A percentile compares a stretch with the other conserved stretches of the same genome.
Conservation (phyloP, 2,888 invertebrate genomes). For the Epiblema foenella region DNA sequence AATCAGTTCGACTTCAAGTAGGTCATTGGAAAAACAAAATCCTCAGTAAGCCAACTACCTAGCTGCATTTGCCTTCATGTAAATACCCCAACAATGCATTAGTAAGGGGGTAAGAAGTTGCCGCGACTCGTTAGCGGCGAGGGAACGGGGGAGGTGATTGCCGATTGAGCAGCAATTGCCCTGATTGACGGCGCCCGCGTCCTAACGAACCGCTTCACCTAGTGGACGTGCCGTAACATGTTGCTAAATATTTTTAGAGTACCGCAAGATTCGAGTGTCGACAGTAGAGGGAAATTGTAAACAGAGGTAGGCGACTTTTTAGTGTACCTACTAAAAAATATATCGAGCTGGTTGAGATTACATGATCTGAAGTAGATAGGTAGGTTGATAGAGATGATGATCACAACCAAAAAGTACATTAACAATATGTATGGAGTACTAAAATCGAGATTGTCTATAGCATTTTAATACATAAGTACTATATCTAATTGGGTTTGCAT, state of each 20-base stretch:
- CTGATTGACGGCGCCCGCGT: conserved; percentile 81
- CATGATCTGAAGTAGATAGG: too few species aligned
- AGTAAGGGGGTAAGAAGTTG: conserved; percentile 73
- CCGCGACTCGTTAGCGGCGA: conserved; percentile 74
- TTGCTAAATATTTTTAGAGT: conserved; percentile 41
- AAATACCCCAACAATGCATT: conserved; percentile 58
- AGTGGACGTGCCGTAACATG: conserved; percentile 66
- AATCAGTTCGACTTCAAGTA: too few species aligned
- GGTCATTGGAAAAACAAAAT: not conserved
- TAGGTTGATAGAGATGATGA: too few species aligned
- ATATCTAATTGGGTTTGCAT: not conserved
- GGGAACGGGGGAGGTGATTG: conserved; percentile 74
- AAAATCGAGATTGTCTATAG: not conserved
- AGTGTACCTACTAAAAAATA: not conserved
- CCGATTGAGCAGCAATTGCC: conserved; percentile 85
- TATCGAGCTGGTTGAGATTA: not conserved
- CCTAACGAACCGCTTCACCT: conserved; percentile 82
- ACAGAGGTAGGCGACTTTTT: not conserved
- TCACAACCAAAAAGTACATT: too few species aligned
- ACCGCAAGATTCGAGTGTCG: conserved; percentile 4
- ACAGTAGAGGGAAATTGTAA: not conserved
- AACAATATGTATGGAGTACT: too few species aligned
- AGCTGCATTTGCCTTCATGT: conserved; percentile 51
- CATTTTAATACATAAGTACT: not conserved
- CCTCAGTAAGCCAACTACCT: not conserved